Evolutionary conservation across 2,113 vertebrate species (phyloP), one percentile per base, ranked within the genome.

Genomic region (Fulmarus glacialis): DNA sequence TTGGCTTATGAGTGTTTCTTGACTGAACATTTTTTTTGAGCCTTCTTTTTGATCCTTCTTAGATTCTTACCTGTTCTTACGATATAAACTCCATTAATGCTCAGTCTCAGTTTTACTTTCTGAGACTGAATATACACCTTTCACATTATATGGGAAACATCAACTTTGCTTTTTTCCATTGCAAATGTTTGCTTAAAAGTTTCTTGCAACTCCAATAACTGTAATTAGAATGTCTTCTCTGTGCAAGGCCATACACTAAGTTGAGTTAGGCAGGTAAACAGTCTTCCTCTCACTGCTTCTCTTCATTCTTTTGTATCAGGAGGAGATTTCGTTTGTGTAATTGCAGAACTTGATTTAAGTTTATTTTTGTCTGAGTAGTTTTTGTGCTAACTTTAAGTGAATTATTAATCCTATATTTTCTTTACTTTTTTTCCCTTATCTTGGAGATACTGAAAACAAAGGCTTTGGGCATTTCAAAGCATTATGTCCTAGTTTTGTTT

Each of bases 401-500:
- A 89, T 89, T 91, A 70, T 75, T 94, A 93, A 86, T 92, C 48
- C 38, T 29, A 2, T 42, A 18, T 91, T 85, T 90, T 64, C 40
- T 59, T 95, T 71, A 75, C 17, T 48, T 83, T 74, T 11, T 11
- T 11, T 45, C 40, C 53, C 60, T 75, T 13, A 40, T 43, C 82
- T 45, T 93, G 73, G 48, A 79, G 52, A 38, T 60, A 30, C 0
- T 87, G 62, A 77, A 90, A 90, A 55, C 42, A 93, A 93, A 64
- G 62, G 48, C 34, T 67, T 52, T 4, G 32, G 12, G 23, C 15
- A 79, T 88, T 95, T 47, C 20, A 62, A 50, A 82, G 22, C 66
- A 43, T 87, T 82, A 24, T 55, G 85, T 93, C 34, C 22, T 68
- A 71, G 56, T 75, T 93, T 96, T 82, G 40, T 90, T 93, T 92